phyloP scores from a whole-genome alignment of 2,797 vertebrate genomes.

The Enteromius paludinosus region DNA sequence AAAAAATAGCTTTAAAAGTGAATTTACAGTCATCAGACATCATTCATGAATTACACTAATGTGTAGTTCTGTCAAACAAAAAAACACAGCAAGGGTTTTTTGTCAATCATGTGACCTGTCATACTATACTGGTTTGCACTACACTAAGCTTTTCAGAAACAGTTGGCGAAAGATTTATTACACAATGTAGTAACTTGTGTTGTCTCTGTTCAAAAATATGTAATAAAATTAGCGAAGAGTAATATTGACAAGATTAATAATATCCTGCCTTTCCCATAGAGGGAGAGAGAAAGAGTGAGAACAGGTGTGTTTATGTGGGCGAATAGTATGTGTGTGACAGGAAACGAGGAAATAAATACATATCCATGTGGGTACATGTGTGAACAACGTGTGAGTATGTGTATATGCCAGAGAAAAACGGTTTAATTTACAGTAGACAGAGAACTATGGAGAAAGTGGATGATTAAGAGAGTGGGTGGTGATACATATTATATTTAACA shows the following conservation, averaged over 20 bases:
- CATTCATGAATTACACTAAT: too few relatives aligned
- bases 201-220: not conserved
- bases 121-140: not conserved
- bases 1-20: not conserved
- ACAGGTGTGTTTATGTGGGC: not conserved
- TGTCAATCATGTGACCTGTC: not conserved
- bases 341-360: not conserved
- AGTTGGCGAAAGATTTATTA: not conserved
- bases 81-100: too few relatives aligned
- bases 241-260: conserved; percentile 8
- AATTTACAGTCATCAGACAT: not conserved
- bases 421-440: not conserved
- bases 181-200: not conserved
- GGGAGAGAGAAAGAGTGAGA: not conserved
- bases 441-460: not conserved
- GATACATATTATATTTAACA: not conserved
- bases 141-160: not conserved
- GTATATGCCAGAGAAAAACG: conserved; percentile 2
- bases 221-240: not conserved
- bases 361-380: conserved; percentile 23
- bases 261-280: not conserved
- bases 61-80: too few relatives aligned
- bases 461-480: not conserved
- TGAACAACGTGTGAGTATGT: not conserved
- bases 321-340: not conserved